Percentiles rank a stretch among this genome's conserved stretches.
Evolutionary conservation across 2,888 invertebrate species (phyloP).

Genomic region (Abrostola tripartita): DNA sequence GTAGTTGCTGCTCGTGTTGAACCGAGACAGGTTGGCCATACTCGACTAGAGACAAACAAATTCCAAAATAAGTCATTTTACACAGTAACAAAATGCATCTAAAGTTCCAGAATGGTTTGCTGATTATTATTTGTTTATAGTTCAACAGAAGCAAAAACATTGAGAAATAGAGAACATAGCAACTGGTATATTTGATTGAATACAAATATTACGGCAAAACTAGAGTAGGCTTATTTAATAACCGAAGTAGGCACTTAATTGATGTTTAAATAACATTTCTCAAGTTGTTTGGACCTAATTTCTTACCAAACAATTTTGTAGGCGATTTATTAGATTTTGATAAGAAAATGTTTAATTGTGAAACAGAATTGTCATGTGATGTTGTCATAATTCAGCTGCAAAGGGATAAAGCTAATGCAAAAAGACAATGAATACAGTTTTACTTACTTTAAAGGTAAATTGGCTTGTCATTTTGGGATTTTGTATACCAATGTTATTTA

Average conservation of each 20-base stretch:
- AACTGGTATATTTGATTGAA: constrained; percentile 32
- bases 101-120: too few species aligned
- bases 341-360: background rate
- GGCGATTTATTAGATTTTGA: background rate
- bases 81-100: too few species aligned
- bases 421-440: too few species aligned
- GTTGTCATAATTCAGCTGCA: too few species aligned
- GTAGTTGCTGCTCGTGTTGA: constrained; percentile 91
- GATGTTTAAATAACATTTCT: constrained; percentile 20
- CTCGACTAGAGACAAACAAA: constrained; percentile 81
- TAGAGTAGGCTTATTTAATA: constrained; percentile 40
- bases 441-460: constrained; percentile 15
- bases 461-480: background rate
- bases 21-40: constrained; percentile 90
- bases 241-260: constrained; percentile 38
- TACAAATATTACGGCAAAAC: constrained; percentile 50
- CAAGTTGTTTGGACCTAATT: constrained; percentile 10
- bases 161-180: constrained; percentile 16
- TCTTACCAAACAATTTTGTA: background rate
- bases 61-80: background rate
- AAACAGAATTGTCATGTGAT: too few species aligned
- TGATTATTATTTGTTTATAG: background rate
- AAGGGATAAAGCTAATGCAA: too few species aligned
- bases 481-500: too few species aligned
- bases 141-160: constrained; percentile 14